These are phyloP conservation scores for Drosophila basisetae DNA, from an alignment of 2,888 invertebrate species.

Conservation along the genomic window DNA sequence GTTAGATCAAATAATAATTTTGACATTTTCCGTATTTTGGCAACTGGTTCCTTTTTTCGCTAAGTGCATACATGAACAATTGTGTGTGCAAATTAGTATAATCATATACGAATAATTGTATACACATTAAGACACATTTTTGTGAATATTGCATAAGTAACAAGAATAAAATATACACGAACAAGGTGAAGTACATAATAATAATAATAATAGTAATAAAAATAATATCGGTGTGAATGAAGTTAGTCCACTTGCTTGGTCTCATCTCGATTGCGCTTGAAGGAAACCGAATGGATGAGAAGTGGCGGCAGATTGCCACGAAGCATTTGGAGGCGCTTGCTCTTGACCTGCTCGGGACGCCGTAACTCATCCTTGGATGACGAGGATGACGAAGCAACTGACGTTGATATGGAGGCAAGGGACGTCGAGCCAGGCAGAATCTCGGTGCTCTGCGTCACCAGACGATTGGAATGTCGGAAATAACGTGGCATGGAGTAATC, in stretches of 20 bases:
- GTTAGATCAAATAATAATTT: background rate
- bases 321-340: constrained; percentile 84
- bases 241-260: constrained; percentile 78
- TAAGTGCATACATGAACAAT: background rate
- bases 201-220: background rate
- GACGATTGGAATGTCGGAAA: constrained; percentile 86
- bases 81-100: background rate
- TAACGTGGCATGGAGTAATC: constrained; percentile 89
- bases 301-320: constrained; percentile 84
- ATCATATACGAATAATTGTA: background rate
- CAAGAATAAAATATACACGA: background rate
- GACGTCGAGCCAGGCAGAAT: constrained; percentile 70
- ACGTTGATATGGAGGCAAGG: constrained; percentile 63
- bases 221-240: background rate
- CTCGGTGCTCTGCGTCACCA: constrained; percentile 83
- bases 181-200: background rate
- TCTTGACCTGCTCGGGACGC: constrained; percentile 82
- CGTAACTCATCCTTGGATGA: constrained; percentile 73
- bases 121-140: constrained; percentile 13
- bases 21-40: background rate
- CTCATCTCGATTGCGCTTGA: constrained; percentile 81
- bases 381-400: constrained; percentile 56
- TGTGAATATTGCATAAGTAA: background rate
- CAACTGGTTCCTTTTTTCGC: background rate
- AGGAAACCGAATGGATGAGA: constrained; percentile 84